phyloP scores from a whole-genome alignment of 1,140 invertebrate species.

The Thalassaphorura encarpata region DNA sequence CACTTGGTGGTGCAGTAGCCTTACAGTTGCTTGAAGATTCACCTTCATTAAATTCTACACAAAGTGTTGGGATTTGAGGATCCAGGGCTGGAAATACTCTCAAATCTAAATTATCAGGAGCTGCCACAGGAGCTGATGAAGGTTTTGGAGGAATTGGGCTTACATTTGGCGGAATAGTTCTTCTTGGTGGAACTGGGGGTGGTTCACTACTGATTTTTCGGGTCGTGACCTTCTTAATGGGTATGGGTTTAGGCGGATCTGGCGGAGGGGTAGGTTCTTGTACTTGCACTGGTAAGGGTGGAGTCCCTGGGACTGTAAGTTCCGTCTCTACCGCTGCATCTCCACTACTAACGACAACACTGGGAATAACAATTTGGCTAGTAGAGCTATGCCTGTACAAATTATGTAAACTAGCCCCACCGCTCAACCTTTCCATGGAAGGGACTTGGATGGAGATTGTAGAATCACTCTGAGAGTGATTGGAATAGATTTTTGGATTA shows the following conservation, averaged over 20 bases:
- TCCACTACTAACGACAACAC: constrained; percentile 3
- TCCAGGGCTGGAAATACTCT: too few species aligned
- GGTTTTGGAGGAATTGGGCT: not conserved
- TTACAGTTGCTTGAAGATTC: not conserved
- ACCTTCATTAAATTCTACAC: not conserved
- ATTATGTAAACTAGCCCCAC: constrained; percentile 15
- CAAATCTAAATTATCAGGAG: not conserved
- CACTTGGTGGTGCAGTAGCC: not conserved
- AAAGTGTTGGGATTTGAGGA: too few species aligned
- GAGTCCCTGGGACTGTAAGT: too few species aligned
- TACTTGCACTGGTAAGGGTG: not conserved
- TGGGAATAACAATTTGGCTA: constrained; percentile 8
- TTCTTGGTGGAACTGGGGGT: constrained; percentile 13
- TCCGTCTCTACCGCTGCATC: not conserved
- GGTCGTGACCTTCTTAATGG: not conserved
- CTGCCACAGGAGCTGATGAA: not conserved
- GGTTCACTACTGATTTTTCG: constrained; percentile 1
- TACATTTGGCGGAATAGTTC: constrained; percentile 1
- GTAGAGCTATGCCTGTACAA: not conserved
- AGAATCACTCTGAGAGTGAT: constrained; percentile 25
- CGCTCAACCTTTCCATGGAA: not conserved
- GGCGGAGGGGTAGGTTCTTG: not conserved
- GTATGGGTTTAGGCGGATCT: not conserved
- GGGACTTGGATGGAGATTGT: constrained; percentile 10
- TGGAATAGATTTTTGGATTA: constrained; percentile 18